Evolutionary conservation across 2,797 vertebrate genomes (phyloP).

Genomic region (Erethizon dorsatum): DNA sequence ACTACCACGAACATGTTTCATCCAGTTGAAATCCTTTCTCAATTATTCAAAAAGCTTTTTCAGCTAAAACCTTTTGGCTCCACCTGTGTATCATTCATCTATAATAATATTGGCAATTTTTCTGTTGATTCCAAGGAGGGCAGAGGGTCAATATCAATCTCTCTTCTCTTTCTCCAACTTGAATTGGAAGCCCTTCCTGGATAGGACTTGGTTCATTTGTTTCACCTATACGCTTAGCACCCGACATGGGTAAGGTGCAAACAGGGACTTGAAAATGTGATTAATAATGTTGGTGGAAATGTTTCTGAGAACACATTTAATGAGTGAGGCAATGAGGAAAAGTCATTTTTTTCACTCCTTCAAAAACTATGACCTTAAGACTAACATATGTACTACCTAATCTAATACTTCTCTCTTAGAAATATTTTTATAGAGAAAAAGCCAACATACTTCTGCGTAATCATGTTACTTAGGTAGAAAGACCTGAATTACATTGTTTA

Average conservation of each 20-base stretch:
- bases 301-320: slow-evolving; percentile 51
- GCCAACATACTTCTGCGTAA: neutral
- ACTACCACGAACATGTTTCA: slow-evolving; percentile 14
- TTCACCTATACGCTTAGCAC: neutral
- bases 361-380: neutral
- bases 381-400: neutral
- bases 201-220: neutral
- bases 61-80: slow-evolving; percentile 56
- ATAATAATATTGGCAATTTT: neutral
- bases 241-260: neutral
- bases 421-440: slow-evolving; percentile 44
- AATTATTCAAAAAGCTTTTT: slow-evolving; percentile 43
- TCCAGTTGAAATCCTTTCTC: slow-evolving; percentile 27
- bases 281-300: slow-evolving; percentile 41
- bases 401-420: neutral
- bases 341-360: neutral
- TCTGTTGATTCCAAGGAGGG: slow-evolving; percentile 40
- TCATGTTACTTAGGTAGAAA: slow-evolving; percentile 3
- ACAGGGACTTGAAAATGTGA: neutral
- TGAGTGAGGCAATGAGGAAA: neutral
- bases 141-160: slow-evolving; percentile 6
- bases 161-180: neutral
- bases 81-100: slow-evolving; percentile 36
- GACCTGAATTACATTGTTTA: neutral
- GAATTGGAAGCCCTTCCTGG: slow-evolving; percentile 5